phyloP scores from a whole-genome alignment of 1,140 invertebrate genomes.

The Cherax destructor region DNA sequence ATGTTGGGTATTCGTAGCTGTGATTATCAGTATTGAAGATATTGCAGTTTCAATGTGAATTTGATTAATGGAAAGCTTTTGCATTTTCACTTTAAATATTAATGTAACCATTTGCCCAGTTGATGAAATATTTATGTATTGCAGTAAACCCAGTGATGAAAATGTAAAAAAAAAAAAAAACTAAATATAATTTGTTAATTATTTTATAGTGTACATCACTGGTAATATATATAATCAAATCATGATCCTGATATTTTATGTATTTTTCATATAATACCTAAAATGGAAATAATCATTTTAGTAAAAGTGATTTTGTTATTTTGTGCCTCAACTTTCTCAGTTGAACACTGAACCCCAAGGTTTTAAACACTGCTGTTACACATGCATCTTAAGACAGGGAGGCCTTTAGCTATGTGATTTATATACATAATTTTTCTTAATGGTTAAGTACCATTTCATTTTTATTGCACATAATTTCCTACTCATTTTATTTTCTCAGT shows the following conservation, averaged over 20 bases:
- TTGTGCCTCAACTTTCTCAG: constrained; percentile 35
- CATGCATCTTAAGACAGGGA: constrained; percentile 22
- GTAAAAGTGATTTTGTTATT: constrained; percentile 6
- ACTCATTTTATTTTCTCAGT: constrained; percentile 1
- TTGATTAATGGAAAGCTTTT: neutral
- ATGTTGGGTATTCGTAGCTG: neutral
- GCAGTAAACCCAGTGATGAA: neutral
- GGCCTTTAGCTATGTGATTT: constrained; percentile 58
- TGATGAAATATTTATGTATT: neutral
- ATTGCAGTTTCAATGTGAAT: neutral
- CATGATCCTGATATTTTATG: neutral
- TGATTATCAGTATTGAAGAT: constrained; percentile 30
- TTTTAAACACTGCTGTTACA: constrained; percentile 13
- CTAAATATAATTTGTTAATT: too few species aligned
- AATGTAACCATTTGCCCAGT: neutral
- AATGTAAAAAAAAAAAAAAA: neutral
- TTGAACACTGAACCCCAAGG: constrained; percentile 3
- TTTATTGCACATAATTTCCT: constrained; percentile 22
- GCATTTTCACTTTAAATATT: neutral
- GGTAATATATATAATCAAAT: neutral
- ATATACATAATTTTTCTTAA: constrained; percentile 36
- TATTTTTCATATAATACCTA: neutral
- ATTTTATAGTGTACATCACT: too few species aligned
- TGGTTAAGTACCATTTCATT: constrained; percentile 34
- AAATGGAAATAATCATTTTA: neutral